Conservation (phyloP, 2,888 invertebrate species). For the Chrysolina americana region DNA sequence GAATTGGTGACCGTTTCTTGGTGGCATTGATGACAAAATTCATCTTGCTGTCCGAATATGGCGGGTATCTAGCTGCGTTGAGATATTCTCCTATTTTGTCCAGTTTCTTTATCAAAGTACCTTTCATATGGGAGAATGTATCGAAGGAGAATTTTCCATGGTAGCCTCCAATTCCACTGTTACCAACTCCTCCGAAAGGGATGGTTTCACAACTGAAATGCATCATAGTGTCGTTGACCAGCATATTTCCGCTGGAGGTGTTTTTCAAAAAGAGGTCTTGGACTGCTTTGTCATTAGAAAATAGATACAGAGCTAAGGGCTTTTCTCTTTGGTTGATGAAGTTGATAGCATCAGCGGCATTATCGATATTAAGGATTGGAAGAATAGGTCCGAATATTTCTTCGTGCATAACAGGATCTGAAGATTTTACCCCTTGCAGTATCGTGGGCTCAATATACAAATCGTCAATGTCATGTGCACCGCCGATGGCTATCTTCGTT, state of each 20-base stretch:
- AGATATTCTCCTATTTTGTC: constrained; percentile 79
- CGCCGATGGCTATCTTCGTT: constrained; percentile 84
- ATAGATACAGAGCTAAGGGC: constrained; percentile 91
- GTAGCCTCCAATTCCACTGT: constrained; percentile 93
- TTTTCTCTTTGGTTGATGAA: constrained; percentile 92
- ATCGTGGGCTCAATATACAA: constrained; percentile 91
- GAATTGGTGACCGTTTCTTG: constrained; percentile 24
- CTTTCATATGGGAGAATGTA: constrained; percentile 94
- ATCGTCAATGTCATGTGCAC: constrained; percentile 82
- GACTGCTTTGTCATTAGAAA: constrained; percentile 76
- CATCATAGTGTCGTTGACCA: constrained; percentile 89
- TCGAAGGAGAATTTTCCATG: constrained; percentile 94
- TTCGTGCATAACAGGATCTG: constrained; percentile 87
- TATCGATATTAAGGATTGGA: constrained; percentile 87
- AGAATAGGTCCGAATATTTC: constrained; percentile 98
- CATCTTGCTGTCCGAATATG: constrained; percentile 83
- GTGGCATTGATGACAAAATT: constrained; percentile 57
- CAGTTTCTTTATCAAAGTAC: constrained; percentile 81
- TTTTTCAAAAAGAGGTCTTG: constrained; percentile 77
- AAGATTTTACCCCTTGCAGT: constrained; percentile 79
- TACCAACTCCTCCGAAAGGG: constrained; percentile 97
- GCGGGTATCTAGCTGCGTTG: constrained; percentile 83
- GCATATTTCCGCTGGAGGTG: constrained; percentile 85
- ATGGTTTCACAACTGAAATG: constrained; percentile 88
- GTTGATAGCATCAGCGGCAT: constrained; percentile 90